These are phyloP conservation scores for Epistrophe grossulariae DNA, from an alignment of 2,888 invertebrate species.

Conservation along the genomic window DNA sequence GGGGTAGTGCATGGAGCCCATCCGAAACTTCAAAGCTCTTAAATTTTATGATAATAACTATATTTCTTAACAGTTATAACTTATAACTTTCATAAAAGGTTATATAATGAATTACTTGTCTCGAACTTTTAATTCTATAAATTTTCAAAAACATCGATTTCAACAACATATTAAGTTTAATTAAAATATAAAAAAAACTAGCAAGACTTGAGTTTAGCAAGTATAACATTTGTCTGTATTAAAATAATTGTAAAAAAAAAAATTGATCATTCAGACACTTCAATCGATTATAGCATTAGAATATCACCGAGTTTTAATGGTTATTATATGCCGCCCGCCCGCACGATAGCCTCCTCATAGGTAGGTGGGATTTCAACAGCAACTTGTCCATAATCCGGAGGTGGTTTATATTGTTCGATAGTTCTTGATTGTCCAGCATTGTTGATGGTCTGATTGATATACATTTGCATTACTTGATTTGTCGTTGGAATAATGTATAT, in stretches of 20 bases:
- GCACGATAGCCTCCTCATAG: slow-evolving; percentile 57
- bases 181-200: too few species aligned
- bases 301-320: slow-evolving; percentile 19
- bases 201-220: too few species aligned
- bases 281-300: not conserved
- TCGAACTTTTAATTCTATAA: too few species aligned
- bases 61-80: too few species aligned
- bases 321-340: not conserved
- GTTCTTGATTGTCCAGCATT: slow-evolving; percentile 1
- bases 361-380: slow-evolving; percentile 55
- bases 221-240: not conserved
- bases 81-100: too few species aligned
- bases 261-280: not conserved
- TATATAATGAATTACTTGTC: too few species aligned
- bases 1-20: too few species aligned
- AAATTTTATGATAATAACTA: too few species aligned
- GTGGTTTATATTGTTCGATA: slow-evolving; percentile 20
- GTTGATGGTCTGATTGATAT: slow-evolving; percentile 2
- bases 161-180: too few species aligned
- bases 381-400: slow-evolving; percentile 59
- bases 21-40: too few species aligned
- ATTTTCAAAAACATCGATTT: too few species aligned
- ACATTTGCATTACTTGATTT: slow-evolving; percentile 63
- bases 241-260: not conserved
- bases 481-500: slow-evolving; percentile 63